A percentile compares a stretch with the other conserved stretches of the same genome.
These are phyloP conservation scores for Leontocebus nigricollis DNA, from an alignment of 2,797 vertebrate genomes.

Conservation along the genomic window DNA sequence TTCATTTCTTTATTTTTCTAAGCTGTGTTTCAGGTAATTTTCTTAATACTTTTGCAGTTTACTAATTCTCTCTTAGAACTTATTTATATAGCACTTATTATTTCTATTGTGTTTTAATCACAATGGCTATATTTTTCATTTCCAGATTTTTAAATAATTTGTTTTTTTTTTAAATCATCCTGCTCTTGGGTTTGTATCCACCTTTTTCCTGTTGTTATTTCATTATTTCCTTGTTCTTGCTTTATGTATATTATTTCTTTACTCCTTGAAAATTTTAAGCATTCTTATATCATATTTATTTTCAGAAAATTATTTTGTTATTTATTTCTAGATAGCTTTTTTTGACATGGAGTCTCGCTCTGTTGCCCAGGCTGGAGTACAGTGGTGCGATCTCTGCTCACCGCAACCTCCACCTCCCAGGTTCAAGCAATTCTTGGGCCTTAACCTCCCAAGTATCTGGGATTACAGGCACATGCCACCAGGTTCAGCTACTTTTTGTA, in stretches of 20 bases:
- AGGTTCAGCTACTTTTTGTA: too few relatives aligned
- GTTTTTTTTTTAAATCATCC: not conserved
- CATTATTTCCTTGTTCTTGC: not conserved
- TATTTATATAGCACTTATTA: not conserved
- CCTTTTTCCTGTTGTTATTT: not conserved
- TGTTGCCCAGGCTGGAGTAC: too few relatives aligned
- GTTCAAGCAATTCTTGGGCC: too few relatives aligned
- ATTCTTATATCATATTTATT: not conserved
- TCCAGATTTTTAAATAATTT: not conserved
- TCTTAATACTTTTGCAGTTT: not conserved
- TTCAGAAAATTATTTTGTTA: not conserved
- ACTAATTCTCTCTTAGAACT: not conserved
- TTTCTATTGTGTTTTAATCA: not conserved
- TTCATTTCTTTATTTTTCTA: not conserved
- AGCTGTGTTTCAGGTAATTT: not conserved
- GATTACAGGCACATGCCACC: too few relatives aligned
- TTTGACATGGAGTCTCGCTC: not conserved
- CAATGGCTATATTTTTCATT: not conserved
- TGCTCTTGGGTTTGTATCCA: not conserved
- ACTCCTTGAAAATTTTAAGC: not conserved
- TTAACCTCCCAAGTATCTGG: too few relatives aligned
- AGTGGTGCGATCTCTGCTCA: too few relatives aligned
- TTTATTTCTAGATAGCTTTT: not conserved
- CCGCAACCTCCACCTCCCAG: too few relatives aligned
- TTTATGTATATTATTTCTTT: not conserved